Evolutionary conservation across 2,113 vertebrate genomes (phyloP).

Genomic region (Pygoscelis antarcticus): DNA sequence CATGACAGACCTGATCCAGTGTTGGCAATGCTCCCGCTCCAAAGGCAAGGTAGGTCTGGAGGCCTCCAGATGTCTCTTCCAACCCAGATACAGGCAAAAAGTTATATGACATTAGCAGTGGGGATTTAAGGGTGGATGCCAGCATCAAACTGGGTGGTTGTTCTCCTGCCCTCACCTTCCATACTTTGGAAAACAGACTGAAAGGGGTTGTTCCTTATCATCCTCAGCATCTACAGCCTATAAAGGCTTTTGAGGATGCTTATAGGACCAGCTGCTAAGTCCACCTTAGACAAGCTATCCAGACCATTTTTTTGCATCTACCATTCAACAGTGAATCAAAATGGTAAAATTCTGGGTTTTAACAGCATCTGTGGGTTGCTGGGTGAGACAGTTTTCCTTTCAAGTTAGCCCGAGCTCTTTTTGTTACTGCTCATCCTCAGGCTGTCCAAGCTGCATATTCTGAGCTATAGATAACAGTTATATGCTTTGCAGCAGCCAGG

Average conservation of each 20-base stretch:
- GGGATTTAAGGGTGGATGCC: neutral
- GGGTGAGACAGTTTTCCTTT: neutral
- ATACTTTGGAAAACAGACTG: neutral
- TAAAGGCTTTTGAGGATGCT: neutral
- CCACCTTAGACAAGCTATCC: neutral
- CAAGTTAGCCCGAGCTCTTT: neutral
- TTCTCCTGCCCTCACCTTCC: neutral
- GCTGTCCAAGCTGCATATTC: neutral
- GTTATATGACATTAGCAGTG: neutral
- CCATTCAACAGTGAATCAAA: neutral
- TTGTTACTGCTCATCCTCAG: neutral
- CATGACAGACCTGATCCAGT: neutral
- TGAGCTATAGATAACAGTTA: neutral
- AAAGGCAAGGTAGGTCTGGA: neutral
- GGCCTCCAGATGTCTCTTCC: neutral
- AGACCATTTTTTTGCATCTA: neutral
- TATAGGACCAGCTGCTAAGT: neutral
- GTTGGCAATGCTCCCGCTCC: neutral
- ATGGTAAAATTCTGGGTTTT: neutral
- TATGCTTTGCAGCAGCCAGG: neutral
- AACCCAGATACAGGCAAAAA: neutral
- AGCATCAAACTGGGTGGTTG: neutral
- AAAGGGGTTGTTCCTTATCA: neutral
- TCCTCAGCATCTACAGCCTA: neutral
- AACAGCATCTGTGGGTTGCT: neutral